phyloP scores from a whole-genome alignment of 1,140 invertebrate species.

The Zeugodacus cucurbitae region DNA sequence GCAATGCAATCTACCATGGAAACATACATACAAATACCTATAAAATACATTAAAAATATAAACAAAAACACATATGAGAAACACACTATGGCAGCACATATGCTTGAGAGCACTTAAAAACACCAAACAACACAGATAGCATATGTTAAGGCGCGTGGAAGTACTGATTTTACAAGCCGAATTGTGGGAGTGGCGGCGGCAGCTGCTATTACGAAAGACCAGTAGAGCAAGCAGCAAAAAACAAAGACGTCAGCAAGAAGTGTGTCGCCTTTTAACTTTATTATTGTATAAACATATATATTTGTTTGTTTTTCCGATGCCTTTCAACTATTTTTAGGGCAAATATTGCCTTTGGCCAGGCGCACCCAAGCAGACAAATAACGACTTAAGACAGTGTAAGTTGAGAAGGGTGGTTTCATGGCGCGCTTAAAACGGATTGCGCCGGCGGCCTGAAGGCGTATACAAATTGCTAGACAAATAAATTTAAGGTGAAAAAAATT shows the following conservation, averaged over 20 bases:
- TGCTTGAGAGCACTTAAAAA: not conserved
- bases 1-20: not conserved
- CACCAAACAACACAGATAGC: not conserved
- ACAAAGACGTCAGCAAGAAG: not conserved
- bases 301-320: too few relatives aligned
- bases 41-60: not conserved
- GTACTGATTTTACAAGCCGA: not conserved
- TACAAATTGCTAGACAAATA: constrained; percentile 11
- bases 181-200: not conserved
- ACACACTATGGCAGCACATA: not conserved
- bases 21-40: not conserved
- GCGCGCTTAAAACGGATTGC: not conserved
- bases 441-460: not conserved
- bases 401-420: not conserved
- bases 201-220: too few relatives aligned
- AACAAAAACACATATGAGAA: not conserved
- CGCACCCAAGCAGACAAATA: not conserved
- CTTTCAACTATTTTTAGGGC: not conserved
- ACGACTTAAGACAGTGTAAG: not conserved
- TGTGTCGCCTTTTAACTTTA: not conserved
- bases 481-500: not conserved
- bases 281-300: not conserved
- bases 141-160: constrained; percentile 22
- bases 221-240: not conserved
- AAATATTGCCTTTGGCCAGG: not conserved